phyloP scores from a whole-genome alignment of 2,797 vertebrate genomes.

The Lacerta agilis region DNA sequence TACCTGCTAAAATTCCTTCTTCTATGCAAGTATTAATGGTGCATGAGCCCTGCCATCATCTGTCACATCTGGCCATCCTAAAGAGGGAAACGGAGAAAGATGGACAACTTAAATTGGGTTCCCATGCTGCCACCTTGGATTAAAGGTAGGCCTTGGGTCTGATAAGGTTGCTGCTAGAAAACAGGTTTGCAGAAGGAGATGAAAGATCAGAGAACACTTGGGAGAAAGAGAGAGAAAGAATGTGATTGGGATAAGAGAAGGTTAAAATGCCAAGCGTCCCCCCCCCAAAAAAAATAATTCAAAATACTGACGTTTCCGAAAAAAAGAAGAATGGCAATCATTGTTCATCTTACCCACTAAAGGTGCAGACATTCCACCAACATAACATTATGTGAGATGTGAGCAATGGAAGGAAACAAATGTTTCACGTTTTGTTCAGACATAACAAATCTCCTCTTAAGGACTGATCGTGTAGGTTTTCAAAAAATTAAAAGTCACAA shows the following conservation, averaged over 20 bases:
- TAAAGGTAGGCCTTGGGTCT: neutral
- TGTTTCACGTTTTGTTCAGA: neutral
- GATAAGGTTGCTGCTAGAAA: neutral
- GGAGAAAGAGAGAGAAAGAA: neutral
- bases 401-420: too few relatives aligned
- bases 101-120: neutral
- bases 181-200: neutral
- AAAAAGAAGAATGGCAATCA: neutral
- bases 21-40: neutral
- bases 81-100: neutral
- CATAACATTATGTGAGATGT: neutral
- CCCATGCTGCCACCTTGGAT: neutral
- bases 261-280: neutral
- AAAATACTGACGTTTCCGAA: neutral
- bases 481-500: too few relatives aligned
- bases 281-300: too few relatives aligned
- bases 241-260: neutral
- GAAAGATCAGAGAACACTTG: neutral
- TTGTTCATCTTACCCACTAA: neutral
- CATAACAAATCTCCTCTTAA: neutral
- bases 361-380: neutral
- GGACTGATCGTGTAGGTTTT: too few relatives aligned
- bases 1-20: too few relatives aligned
- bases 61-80: neutral
- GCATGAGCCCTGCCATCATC: neutral